A percentile compares a stretch with the other conserved stretches of the same genome.
Conservation (phyloP, 2,113 vertebrate species). For the Chelonoidis abingdonii region DNA sequence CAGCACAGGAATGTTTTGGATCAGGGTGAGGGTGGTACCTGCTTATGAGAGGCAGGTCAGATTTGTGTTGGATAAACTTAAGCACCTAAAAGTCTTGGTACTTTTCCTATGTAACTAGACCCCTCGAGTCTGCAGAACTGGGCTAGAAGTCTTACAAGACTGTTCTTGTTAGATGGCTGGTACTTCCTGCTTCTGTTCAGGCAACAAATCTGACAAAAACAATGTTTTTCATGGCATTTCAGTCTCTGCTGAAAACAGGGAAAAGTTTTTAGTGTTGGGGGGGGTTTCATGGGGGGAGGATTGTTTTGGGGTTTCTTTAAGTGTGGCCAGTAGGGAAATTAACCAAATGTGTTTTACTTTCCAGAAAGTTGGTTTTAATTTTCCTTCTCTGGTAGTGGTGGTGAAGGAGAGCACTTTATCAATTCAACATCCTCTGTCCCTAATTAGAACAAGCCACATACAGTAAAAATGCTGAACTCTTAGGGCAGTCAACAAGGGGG, state of each 20-base stretch:
- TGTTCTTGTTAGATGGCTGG: accelerated
- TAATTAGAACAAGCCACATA: conserved; percentile 6
- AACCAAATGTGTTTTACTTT: neutral
- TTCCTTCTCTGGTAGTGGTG: neutral
- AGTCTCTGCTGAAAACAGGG: neutral
- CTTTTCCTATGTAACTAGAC: accelerated
- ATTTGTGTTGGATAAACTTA: neutral
- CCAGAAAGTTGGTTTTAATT: conserved; percentile 4
- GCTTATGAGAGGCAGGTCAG: neutral
- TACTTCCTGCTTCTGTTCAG: neutral
- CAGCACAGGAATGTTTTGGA: accelerated
- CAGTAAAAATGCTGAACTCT: neutral
- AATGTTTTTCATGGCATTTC: neutral
- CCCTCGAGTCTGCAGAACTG: neutral
- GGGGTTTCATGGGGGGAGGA: neutral
- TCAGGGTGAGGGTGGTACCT: neutral
- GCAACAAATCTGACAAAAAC: neutral
- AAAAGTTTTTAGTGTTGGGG: neutral
- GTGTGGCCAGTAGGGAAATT: neutral
- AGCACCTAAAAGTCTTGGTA: neutral
- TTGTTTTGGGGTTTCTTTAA: neutral
- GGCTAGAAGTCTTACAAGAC: neutral
- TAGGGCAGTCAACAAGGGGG: neutral
- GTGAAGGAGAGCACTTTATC: neutral
- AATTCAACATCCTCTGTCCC: neutral